Evolutionary conservation across 1,140 invertebrate species (phyloP).

Genomic region (Conus betulinus): DNA sequence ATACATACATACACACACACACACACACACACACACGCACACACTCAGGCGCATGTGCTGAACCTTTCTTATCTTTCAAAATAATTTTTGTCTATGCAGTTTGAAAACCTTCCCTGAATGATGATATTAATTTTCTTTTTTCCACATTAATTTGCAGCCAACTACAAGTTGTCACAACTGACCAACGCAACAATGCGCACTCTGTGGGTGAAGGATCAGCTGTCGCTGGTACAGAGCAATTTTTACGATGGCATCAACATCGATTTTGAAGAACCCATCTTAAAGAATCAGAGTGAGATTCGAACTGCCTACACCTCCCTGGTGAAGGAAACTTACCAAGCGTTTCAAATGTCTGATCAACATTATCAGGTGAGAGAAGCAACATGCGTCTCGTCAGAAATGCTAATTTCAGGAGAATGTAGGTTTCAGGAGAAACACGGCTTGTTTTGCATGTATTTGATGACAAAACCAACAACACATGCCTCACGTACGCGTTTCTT

Average conservation of each 20-base stretch:
- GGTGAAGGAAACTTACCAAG: slow-evolving; percentile 63
- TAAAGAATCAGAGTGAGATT: slow-evolving; percentile 55
- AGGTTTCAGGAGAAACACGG: not conserved
- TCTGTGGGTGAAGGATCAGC: slow-evolving; percentile 69
- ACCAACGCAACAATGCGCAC: slow-evolving; percentile 55
- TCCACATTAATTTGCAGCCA: slow-evolving; percentile 39
- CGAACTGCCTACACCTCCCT: slow-evolving; percentile 66
- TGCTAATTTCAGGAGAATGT: no score
- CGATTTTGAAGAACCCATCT: slow-evolving; percentile 74
- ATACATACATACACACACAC: no score
- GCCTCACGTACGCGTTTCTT: no score
- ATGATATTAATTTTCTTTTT: no score
- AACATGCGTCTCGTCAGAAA: no score
- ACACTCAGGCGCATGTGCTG: no score
- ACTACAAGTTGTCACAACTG: slow-evolving; percentile 54
- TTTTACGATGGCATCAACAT: slow-evolving; percentile 76
- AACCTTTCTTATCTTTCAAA: no score
- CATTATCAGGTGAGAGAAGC: slow-evolving; percentile 65
- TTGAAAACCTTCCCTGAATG: no score
- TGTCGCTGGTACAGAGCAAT: slow-evolving; percentile 61
- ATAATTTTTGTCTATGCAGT: no score
- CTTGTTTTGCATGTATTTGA: not conserved
- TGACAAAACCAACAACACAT: no score
- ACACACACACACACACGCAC: no score
- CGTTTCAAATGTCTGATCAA: slow-evolving; percentile 62